A percentile compares a stretch with the other conserved stretches of the same genome.
These are phyloP conservation scores for Sorex araneus DNA, from an alignment of 2,113 vertebrate species.

Conservation along the genomic window DNA sequence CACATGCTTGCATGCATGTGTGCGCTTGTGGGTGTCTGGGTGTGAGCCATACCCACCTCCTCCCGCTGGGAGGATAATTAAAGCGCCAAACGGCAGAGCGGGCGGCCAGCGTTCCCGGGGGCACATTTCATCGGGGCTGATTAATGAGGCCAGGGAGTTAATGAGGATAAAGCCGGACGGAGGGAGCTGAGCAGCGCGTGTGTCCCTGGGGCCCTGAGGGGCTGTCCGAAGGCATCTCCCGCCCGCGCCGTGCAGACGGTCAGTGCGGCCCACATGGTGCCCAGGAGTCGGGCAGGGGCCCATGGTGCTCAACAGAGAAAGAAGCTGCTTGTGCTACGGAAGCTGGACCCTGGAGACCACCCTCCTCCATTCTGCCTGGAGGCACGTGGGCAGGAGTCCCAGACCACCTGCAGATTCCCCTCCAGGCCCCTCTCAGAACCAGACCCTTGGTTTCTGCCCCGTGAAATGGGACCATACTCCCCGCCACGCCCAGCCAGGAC, in stretches of 20 bases:
- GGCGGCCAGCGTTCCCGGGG: constrained; percentile 89
- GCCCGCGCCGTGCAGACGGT: constrained; percentile 40
- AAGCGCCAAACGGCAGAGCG: constrained; percentile 92
- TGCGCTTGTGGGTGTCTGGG: background rate
- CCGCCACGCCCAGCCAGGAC: background rate
- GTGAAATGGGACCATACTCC: background rate
- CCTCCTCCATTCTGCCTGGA: background rate
- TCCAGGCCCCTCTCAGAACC: too few species aligned
- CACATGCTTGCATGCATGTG: rapidly evolving
- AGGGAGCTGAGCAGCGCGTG: constrained; percentile 71
- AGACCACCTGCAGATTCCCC: background rate
- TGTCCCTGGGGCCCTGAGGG: constrained; percentile 48
- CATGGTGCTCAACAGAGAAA: background rate
- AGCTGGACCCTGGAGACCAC: background rate
- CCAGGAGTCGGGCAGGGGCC: background rate
- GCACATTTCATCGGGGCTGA: constrained; percentile 90
- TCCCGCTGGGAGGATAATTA: constrained; percentile 95
- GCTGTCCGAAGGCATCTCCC: constrained; percentile 83
- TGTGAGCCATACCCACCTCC: constrained; percentile 51
- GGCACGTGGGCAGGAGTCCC: background rate
- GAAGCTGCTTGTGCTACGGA: background rate
- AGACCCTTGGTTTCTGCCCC: background rate
- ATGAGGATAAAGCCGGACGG: constrained; percentile 86
- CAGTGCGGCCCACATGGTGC: constrained; percentile 61
- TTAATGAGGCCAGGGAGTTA: constrained; percentile 90